Evolutionary conservation across 1,140 invertebrate genomes (phyloP).

Genomic region (Papilio polytes): DNA sequence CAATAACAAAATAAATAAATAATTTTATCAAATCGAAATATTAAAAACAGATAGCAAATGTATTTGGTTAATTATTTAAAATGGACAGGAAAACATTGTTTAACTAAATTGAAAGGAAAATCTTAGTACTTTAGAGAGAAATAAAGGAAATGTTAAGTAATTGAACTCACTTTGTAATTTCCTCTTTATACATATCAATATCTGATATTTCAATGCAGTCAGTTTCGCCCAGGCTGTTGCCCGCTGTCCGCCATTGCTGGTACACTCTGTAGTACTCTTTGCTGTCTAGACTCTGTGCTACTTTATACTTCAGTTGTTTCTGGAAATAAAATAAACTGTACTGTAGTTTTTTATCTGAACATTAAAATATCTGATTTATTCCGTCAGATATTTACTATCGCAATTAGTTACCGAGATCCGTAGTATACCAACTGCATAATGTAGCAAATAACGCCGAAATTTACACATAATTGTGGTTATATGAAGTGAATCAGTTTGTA

Average conservation of each 20-base stretch:
- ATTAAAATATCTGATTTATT: too few species aligned
- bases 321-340: conserved; percentile 58
- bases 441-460: too few species aligned
- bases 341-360: neutral
- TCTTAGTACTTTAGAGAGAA: neutral
- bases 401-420: too few species aligned
- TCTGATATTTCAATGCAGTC: conserved; percentile 81
- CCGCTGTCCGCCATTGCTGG: conserved; percentile 81
- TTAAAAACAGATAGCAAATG: neutral
- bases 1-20: conserved; percentile 21
- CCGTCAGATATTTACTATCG: too few species aligned
- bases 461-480: too few species aligned
- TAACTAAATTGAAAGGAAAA: neutral
- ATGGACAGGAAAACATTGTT: neutral
- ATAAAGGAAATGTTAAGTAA: neutral
- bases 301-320: conserved; percentile 96
- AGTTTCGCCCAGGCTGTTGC: conserved; percentile 76
- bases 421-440: too few species aligned
- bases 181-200: conserved; percentile 63
- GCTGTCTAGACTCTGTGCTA: conserved; percentile 96
- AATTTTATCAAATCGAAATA: neutral
- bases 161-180: conserved; percentile 52
- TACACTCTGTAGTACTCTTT: conserved; percentile 92
- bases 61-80: neutral
- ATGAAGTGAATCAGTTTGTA: too few species aligned